Evolutionary conservation across 2,888 invertebrate genomes (phyloP).

Genomic region (Colostygia pectinataria): DNA sequence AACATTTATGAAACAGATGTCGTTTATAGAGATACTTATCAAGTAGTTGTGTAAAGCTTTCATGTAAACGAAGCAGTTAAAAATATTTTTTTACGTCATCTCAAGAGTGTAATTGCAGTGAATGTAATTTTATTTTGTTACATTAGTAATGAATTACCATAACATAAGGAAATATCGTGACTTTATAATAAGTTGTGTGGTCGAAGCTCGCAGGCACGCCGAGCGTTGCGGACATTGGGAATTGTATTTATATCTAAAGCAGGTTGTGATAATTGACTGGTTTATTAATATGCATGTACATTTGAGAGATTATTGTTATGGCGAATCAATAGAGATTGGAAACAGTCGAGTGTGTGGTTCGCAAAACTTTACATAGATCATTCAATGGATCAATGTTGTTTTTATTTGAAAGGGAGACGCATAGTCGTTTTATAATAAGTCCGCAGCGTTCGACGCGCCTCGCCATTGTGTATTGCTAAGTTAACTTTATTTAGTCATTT

Average conservation of each 20-base stretch:
- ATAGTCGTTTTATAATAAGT: constrained; percentile 12
- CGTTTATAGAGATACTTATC: constrained; percentile 58
- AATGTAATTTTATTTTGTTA: constrained; percentile 59
- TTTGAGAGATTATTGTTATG: constrained; percentile 15
- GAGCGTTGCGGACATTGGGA: constrained; percentile 38
- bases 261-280: constrained; percentile 54
- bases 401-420: constrained; percentile 8
- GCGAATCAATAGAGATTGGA: constrained; percentile 15
- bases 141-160: constrained; percentile 69
- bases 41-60: constrained; percentile 65
- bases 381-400: constrained; percentile 15
- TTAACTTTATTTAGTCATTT: constrained; percentile 79
- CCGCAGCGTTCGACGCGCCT: constrained; percentile 44
- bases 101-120: constrained; percentile 58
- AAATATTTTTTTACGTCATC: constrained; percentile 63
- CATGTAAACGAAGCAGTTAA: constrained; percentile 60
- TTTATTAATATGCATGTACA: constrained; percentile 33
- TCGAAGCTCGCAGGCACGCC: constrained; percentile 42
- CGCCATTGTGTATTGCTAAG: constrained; percentile 65
- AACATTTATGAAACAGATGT: constrained; percentile 51
- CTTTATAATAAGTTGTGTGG: constrained; percentile 68
- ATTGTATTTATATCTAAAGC: constrained; percentile 33
- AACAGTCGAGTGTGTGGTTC: constrained; percentile 6
- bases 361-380: constrained; percentile 18
- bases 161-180: constrained; percentile 62